A percentile compares a stretch with the other conserved stretches of the same genome.
These are phyloP conservation scores for Sclerurus mexicanus DNA, from an alignment of 2,113 vertebrate genomes.

Conservation along the genomic window DNA sequence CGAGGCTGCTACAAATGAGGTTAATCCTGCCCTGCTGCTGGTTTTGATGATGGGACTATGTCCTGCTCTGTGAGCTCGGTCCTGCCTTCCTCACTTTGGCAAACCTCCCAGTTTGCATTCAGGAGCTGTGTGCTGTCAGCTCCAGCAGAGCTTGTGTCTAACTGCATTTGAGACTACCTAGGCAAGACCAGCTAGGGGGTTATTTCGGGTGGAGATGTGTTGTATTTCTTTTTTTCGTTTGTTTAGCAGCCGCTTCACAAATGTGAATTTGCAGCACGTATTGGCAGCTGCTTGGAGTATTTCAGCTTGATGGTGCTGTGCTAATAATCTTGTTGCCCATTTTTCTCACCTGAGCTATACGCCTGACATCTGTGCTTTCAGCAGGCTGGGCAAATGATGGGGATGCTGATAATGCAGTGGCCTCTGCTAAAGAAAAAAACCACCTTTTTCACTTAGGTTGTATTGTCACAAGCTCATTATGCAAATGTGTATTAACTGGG, in stretches of 20 bases:
- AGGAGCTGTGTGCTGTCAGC: background rate
- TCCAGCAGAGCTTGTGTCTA: background rate
- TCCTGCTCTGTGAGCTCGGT: background rate
- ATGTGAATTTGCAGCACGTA: fast-evolving
- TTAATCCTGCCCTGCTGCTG: background rate
- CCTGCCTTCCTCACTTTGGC: background rate
- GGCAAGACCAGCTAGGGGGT: background rate
- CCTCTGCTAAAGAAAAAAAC: background rate
- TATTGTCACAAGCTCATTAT: background rate
- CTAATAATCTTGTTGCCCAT: background rate
- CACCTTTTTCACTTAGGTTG: background rate
- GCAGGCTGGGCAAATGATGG: background rate
- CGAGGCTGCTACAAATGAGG: background rate
- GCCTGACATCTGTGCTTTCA: background rate
- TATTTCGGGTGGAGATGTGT: background rate
- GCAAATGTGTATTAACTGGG: background rate
- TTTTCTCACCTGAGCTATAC: background rate
- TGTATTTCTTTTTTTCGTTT: background rate
- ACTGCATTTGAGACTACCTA: background rate
- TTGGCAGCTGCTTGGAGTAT: background rate
- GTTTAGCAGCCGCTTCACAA: background rate
- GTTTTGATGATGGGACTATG: background rate
- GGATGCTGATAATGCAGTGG: background rate
- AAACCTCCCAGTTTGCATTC: background rate
- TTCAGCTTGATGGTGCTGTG: background rate